Conservation (phyloP, 2,797 vertebrate genomes). For the Pangasius krempfi region DNA sequence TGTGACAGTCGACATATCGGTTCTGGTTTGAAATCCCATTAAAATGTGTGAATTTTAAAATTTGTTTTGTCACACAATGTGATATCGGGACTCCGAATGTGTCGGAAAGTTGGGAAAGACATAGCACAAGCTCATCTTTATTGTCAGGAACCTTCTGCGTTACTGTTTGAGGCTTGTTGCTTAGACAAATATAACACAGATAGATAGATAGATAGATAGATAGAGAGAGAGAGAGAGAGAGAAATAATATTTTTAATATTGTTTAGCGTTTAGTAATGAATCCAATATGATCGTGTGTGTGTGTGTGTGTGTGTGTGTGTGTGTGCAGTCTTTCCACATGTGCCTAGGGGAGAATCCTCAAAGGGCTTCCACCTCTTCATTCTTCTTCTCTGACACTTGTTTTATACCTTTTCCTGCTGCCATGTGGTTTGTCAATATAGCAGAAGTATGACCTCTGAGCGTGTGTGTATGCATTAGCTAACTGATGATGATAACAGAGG, state of each 20-base stretch:
- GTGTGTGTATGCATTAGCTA: not conserved
- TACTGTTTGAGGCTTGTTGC: not conserved
- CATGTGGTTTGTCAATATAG: slow-evolving; percentile 29
- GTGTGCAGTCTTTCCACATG: not conserved
- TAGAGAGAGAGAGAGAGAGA: not conserved
- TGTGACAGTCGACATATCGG: not conserved
- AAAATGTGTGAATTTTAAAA: not conserved
- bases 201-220: not conserved
- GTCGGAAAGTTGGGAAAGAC: not conserved
- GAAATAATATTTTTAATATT: not conserved
- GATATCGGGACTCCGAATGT: not conserved
- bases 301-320: slow-evolving; percentile 2
- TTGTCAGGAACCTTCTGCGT: not conserved
- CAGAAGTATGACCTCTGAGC: not conserved
- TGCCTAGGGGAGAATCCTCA: not conserved
- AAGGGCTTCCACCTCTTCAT: slow-evolving; percentile 9
- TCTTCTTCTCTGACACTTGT: slow-evolving; percentile 20
- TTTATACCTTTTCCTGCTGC: slow-evolving; percentile 7
- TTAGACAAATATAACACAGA: not conserved
- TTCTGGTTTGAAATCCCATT: not conserved
- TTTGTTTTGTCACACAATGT: not conserved
- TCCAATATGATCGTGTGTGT: not conserved
- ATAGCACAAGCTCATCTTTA: not conserved
- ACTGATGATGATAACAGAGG: slow-evolving; percentile 31
- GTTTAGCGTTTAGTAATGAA: not conserved